Conservation (phyloP, 2,113 vertebrate species). For the Macrotis lagotis region DNA sequence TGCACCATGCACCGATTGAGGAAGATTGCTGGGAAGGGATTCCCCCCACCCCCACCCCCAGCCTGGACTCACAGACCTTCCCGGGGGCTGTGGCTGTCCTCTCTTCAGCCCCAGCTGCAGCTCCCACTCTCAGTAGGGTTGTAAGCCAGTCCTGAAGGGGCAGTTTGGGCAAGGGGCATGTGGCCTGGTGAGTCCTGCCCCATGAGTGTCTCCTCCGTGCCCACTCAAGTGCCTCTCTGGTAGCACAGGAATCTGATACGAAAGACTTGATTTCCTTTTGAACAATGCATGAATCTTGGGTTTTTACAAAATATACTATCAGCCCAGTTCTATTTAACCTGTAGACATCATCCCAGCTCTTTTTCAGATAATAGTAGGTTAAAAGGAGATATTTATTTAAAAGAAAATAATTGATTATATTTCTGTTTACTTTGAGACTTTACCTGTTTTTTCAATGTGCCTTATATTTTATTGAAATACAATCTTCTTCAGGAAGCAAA, state of each 20-base stretch:
- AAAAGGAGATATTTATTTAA: conserved; percentile 70
- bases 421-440: conserved; percentile 77
- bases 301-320: conserved; percentile 61
- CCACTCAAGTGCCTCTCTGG: conserved; percentile 86
- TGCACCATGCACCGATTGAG: too few species aligned
- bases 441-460: conserved; percentile 82
- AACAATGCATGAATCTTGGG: conserved; percentile 31
- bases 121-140: too few species aligned
- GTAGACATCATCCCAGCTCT: conserved; percentile 69
- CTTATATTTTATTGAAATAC: conserved; percentile 85
- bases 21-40: too few species aligned
- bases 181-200: background rate
- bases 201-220: conserved; percentile 75
- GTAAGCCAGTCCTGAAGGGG: too few species aligned
- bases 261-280: conserved; percentile 67
- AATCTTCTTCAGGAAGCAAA: conserved; percentile 69
- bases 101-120: too few species aligned
- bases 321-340: conserved; percentile 72
- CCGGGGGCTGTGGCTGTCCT: too few species aligned
- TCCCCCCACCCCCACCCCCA: too few species aligned
- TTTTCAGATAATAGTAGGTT: conserved; percentile 83
- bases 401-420: conserved; percentile 78
- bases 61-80: too few species aligned
- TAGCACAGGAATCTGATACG: conserved; percentile 77
- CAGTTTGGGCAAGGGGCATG: background rate